Evolutionary conservation across 2,113 vertebrate genomes (phyloP).

Genomic region (Agapornis roseicollis): DNA sequence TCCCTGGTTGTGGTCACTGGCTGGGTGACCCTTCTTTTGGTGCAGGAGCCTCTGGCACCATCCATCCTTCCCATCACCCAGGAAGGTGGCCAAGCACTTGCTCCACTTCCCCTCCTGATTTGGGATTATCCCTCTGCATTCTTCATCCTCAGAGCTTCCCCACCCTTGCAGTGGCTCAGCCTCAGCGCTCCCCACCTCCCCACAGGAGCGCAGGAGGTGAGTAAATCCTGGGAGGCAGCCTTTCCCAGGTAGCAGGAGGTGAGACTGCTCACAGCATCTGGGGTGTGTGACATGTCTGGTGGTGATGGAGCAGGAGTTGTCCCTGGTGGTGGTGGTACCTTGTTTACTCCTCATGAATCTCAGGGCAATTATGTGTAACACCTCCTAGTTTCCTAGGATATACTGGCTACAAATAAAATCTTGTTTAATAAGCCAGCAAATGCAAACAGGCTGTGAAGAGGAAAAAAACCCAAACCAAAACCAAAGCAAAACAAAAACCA

Average conservation of each 20-base stretch:
- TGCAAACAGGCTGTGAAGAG: not conserved
- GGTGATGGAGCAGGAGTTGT: not conserved
- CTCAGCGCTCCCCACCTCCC: not conserved
- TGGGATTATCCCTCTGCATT: not conserved
- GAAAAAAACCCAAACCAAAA: too few relatives aligned
- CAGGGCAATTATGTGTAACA: not conserved
- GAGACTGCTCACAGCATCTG: fast-evolving
- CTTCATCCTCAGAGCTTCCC: not conserved
- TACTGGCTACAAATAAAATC: not conserved
- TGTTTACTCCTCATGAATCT: not conserved
- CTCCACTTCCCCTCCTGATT: fast-evolving
- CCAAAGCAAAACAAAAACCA: not conserved
- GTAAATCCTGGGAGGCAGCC: not conserved
- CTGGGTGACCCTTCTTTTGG: not conserved
- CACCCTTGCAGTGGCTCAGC: not conserved
- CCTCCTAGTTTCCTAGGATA: not conserved
- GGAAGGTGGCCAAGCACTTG: not conserved
- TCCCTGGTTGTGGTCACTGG: fast-evolving
- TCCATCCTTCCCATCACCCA: not conserved
- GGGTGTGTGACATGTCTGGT: not conserved
- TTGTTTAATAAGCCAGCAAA: slow-evolving; percentile 22
- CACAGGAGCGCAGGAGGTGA: not conserved
- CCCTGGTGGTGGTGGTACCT: not conserved
- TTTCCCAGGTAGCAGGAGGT: not conserved
- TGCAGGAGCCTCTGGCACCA: fast-evolving